A percentile compares a stretch with the other conserved stretches of the same genome.
phyloP scores from a whole-genome alignment of 2,797 vertebrate genomes.

The Lepilemur septentrionalis region DNA sequence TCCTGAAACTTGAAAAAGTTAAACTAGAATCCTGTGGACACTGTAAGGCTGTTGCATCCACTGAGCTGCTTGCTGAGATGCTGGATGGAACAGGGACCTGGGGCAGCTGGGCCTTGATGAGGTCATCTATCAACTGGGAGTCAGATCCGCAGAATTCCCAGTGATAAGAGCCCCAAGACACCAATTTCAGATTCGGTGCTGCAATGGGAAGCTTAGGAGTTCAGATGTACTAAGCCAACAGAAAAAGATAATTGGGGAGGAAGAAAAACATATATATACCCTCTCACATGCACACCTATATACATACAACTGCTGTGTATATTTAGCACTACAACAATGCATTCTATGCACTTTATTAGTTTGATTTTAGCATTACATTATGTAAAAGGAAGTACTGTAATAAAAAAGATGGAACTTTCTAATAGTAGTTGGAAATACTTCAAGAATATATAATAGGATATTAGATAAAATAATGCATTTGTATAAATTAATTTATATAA shows the following conservation, averaged over 20 bases:
- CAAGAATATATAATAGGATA: neutral
- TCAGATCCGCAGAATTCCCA: neutral
- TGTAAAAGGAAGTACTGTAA: neutral
- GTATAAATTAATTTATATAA: neutral
- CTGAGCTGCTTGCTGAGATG: neutral
- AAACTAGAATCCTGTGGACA: neutral
- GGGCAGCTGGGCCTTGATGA: fast-evolving
- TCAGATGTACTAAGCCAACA: neutral
- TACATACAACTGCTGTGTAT: neutral
- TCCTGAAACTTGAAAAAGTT: neutral
- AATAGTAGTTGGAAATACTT: neutral
- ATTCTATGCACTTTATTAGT: neutral
- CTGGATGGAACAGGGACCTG: neutral
- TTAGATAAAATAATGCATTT: neutral
- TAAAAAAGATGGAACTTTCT: neutral
- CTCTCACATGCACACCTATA: neutral
- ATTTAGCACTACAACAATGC: neutral
- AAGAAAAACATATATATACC: neutral
- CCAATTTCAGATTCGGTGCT: neutral
- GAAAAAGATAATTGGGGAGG: neutral
- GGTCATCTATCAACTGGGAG: neutral
- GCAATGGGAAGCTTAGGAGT: neutral
- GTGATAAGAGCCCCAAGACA: neutral
- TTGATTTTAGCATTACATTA: neutral
- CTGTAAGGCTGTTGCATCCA: neutral